Conservation (phyloP, 2,797 vertebrate species). For the Glossophaga mutica region DNA sequence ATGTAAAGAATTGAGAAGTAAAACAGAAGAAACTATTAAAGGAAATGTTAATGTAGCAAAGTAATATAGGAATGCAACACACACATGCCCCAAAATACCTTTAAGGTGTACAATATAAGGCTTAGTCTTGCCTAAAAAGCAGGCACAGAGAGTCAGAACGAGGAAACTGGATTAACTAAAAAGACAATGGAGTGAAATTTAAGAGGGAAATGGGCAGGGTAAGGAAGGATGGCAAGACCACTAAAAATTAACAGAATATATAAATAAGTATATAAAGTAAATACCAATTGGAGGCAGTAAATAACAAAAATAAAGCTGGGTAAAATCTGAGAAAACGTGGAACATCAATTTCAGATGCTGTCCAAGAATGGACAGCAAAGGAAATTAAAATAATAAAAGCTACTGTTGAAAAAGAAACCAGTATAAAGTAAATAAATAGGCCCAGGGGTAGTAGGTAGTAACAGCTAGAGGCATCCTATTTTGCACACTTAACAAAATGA, state of each 20-base stretch:
- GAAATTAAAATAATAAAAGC: constrained; percentile 28
- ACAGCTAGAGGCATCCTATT: not conserved
- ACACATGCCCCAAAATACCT: not conserved
- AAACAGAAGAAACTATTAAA: not conserved
- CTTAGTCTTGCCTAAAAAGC: not conserved
- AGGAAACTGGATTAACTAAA: not conserved
- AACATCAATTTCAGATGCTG: not conserved
- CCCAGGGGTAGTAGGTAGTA: not conserved
- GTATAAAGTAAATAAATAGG: not conserved
- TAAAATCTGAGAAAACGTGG: not conserved
- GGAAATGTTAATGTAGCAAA: not conserved
- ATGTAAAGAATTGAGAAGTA: not conserved
- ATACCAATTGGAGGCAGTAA: not conserved
- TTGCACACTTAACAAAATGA: not conserved
- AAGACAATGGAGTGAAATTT: not conserved
- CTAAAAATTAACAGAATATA: not conserved
- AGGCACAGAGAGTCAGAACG: not conserved
- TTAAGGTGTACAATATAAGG: not conserved
- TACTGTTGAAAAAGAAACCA: not conserved
- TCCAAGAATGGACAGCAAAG: not conserved
- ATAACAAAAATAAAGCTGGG: not conserved
- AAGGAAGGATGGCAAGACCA: not conserved
- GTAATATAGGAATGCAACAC: not conserved
- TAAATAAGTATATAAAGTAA: not conserved
- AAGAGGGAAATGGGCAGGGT: not conserved